Evolutionary conservation across 2,797 vertebrate genomes (phyloP).

Genomic region (Melanotaenia parkinsoni): DNA sequence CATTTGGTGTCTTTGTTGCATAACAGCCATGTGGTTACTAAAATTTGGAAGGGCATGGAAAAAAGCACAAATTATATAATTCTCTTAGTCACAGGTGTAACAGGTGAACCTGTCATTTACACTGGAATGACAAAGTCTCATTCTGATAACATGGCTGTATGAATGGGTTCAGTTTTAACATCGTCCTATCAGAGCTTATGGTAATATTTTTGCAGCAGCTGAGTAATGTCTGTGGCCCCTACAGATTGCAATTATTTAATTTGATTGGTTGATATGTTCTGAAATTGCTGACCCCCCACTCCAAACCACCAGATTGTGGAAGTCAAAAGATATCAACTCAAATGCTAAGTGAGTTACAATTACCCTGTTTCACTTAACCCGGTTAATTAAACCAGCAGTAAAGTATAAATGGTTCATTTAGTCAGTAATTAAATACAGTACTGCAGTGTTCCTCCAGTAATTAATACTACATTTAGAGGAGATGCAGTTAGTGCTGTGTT

Average conservation of each 20-base stretch:
- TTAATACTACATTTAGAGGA: slow-evolving; percentile 78
- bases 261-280: slow-evolving; percentile 71
- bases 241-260: slow-evolving; percentile 67
- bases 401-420: slow-evolving; percentile 83
- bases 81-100: neutral
- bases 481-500: slow-evolving; percentile 60
- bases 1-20: neutral
- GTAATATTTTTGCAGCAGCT: slow-evolving; percentile 44
- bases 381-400: slow-evolving; percentile 75
- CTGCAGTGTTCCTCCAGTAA: slow-evolving; percentile 79
- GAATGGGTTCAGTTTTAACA: slow-evolving; percentile 18
- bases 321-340: slow-evolving; percentile 76
- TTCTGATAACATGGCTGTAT: neutral
- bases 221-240: slow-evolving; percentile 48
- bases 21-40: neutral
- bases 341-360: slow-evolving; percentile 81
- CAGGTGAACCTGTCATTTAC: neutral
- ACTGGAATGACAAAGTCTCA: neutral
- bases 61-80: neutral
- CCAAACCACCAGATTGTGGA: slow-evolving; percentile 51
- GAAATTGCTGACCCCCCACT: slow-evolving; percentile 52
- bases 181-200: neutral
- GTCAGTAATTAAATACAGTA: slow-evolving; percentile 82
- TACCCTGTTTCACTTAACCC: slow-evolving; percentile 77
- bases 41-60: neutral